These are phyloP conservation scores for Auanema sp. DNA, from an alignment of 2,888 invertebrate genomes.

Conservation along the genomic window DNA sequence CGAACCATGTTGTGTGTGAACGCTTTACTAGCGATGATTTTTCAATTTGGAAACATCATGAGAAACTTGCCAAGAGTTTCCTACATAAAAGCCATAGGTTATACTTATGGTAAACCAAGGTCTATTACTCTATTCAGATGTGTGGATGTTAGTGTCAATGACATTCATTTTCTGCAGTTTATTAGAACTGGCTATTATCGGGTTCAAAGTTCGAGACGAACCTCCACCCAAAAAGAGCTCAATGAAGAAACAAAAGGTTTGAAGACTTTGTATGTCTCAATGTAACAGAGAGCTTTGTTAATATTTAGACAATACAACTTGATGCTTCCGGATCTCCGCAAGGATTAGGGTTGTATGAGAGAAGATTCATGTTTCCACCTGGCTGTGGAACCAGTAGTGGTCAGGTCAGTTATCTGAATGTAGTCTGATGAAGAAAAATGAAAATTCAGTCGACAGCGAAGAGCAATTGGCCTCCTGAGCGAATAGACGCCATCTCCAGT, in stretches of 20 bases:
- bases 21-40: conserved; percentile 54
- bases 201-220: conserved; percentile 46
- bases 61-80: conserved; percentile 51
- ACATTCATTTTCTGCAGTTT: conserved; percentile 49
- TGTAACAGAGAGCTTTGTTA: too few relatives aligned
- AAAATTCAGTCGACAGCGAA: background rate
- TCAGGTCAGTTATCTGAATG: conserved; percentile 4
- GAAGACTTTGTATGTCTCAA: background rate
- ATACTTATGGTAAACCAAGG: background rate
- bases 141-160: conserved; percentile 53
- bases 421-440: background rate
- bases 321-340: conserved; percentile 37
- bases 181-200: conserved; percentile 45
- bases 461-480: conserved; percentile 38
- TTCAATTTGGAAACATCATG: conserved; percentile 62
- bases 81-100: conserved; percentile 54
- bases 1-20: conserved; percentile 56
- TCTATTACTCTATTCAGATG: conserved; percentile 31
- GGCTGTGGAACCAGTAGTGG: conserved; percentile 23
- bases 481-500: conserved; percentile 54
- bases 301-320: conserved; percentile 15
- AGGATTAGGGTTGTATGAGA: conserved; percentile 52
- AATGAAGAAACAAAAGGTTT: conserved; percentile 24
- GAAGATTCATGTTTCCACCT: conserved; percentile 58
- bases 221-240: conserved; percentile 18